Evolutionary conservation across 2,113 vertebrate genomes (phyloP).

Genomic region (Pica pica): DNA sequence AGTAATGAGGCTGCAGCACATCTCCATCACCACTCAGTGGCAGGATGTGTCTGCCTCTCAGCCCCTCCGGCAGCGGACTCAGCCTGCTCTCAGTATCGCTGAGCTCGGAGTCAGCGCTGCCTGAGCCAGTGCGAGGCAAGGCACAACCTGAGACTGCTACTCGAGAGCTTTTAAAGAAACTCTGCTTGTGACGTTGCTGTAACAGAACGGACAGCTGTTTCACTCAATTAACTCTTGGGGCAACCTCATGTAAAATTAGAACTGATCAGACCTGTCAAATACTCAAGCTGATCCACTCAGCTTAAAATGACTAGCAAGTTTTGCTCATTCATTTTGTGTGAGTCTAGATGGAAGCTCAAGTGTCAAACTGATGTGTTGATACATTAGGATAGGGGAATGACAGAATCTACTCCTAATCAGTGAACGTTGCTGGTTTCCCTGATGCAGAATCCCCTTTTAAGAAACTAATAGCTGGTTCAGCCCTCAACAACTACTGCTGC

Average conservation of each 20-base stretch:
- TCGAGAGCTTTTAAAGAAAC: not conserved
- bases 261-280: not conserved
- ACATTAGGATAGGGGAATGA: not conserved
- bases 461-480: not conserved
- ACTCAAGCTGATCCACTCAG: not conserved
- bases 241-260: not conserved
- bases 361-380: not conserved
- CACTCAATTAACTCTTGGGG: not conserved
- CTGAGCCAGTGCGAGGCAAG: not conserved
- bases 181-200: accelerated
- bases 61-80: not conserved
- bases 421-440: not conserved
- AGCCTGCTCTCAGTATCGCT: not conserved
- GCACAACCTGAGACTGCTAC: not conserved
- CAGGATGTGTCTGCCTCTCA: not conserved
- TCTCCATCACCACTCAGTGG: not conserved
- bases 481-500: not conserved
- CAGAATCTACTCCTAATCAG: not conserved
- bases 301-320: not conserved
- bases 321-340: not conserved
- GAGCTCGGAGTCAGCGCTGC: not conserved
- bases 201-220: not conserved
- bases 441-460: not conserved
- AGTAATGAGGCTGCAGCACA: not conserved
- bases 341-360: not conserved